Evolutionary conservation across 2,888 invertebrate genomes (phyloP).

Genomic region (Boloria euphrosyne): DNA sequence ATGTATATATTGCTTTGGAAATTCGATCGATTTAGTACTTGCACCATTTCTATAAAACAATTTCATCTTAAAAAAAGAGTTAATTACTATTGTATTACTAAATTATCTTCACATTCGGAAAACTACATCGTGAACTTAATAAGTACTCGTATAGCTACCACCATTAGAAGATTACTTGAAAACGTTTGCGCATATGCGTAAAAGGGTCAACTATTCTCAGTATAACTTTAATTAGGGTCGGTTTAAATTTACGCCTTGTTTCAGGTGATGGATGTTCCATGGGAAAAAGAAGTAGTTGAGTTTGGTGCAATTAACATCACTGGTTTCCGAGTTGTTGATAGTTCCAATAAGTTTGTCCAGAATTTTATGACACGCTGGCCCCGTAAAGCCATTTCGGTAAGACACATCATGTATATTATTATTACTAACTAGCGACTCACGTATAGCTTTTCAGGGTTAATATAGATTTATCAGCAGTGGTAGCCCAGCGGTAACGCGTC

Average conservation of each 20-base stretch:
- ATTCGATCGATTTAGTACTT: too few relatives aligned
- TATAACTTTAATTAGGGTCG: slow-evolving; percentile 19
- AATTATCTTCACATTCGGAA: not conserved
- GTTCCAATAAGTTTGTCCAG: slow-evolving; percentile 88
- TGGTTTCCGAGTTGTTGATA: slow-evolving; percentile 96
- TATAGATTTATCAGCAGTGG: too few relatives aligned
- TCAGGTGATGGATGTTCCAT: slow-evolving; percentile 97
- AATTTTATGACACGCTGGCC: slow-evolving; percentile 93
- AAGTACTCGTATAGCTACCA: not conserved
- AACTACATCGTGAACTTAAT: not conserved
- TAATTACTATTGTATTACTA: too few relatives aligned
- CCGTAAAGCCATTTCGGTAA: slow-evolving; percentile 91
- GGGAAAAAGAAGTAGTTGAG: slow-evolving; percentile 95
- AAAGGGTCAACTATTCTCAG: slow-evolving; percentile 6
- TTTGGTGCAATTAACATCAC: slow-evolving; percentile 98
- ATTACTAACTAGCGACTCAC: not conserved
- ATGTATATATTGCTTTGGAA: too few relatives aligned
- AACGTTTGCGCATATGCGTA: slow-evolving; percentile 1
- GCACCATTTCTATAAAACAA: too few relatives aligned
- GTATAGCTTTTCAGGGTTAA: not conserved
- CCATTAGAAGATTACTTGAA: slow-evolving; percentile 4
- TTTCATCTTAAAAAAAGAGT: too few relatives aligned
- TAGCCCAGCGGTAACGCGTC: too few relatives aligned
- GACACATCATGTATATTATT: slow-evolving; percentile 45
- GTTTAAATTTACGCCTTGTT: slow-evolving; percentile 30